Evolutionary conservation across 2,113 vertebrate species (phyloP).

Genomic region (Sclerurus mexicanus): DNA sequence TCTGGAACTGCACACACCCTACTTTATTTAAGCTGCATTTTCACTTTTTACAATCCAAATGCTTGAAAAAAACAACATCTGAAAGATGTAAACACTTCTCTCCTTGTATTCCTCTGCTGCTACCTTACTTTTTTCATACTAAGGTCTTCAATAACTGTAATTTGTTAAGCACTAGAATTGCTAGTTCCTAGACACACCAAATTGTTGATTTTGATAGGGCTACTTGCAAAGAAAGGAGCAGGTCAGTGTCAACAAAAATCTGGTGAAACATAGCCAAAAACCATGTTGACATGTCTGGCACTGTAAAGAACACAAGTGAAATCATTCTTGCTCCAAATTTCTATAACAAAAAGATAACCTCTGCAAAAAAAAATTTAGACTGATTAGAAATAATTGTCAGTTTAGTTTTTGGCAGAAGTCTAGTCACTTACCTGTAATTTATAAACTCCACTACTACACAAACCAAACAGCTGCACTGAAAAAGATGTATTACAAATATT

Average conservation of each 20-base stretch:
- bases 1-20: neutral
- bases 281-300: neutral
- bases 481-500: neutral
- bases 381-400: neutral
- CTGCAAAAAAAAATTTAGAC: neutral
- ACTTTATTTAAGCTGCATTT: neutral
- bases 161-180: neutral
- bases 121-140: neutral
- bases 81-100: neutral
- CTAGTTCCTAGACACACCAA: neutral
- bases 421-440: neutral
- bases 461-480: neutral
- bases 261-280: neutral
- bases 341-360: neutral
- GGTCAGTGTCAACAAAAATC: neutral
- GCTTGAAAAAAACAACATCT: neutral
- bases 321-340: neutral
- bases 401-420: neutral
- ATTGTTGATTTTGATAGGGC: neutral
- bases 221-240: neutral
- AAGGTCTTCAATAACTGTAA: neutral
- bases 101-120: neutral
- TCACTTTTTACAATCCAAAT: neutral
- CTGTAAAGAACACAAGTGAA: neutral
- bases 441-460: neutral